These are phyloP conservation scores for Pelobates fuscus DNA, from an alignment of 2,113 vertebrate species.

Conservation along the genomic window DNA sequence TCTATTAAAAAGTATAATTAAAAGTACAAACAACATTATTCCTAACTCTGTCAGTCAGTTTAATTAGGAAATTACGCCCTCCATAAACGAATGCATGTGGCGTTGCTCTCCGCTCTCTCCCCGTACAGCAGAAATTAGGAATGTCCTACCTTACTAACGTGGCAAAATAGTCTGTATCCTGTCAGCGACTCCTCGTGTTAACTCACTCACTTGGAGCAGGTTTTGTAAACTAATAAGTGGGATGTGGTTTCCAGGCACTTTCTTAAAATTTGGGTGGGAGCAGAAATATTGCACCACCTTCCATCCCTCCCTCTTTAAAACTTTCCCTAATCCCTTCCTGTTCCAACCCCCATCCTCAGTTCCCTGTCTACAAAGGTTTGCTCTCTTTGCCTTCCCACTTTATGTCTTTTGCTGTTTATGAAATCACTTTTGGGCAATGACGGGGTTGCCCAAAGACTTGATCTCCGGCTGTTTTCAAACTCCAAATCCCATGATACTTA, in stretches of 20 bases:
- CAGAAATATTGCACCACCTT: neutral
- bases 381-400: no score
- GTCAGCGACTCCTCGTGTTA: neutral
- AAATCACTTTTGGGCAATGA: no score
- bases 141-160: slow-evolving; percentile 28
- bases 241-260: slow-evolving; percentile 2
- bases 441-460: no score
- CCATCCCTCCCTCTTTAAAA: slow-evolving; percentile 3
- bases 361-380: neutral
- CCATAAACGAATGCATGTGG: no score
- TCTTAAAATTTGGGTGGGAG: neutral
- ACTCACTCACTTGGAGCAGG: neutral
- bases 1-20: neutral
- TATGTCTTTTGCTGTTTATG: no score
- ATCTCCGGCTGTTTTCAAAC: no score
- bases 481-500: no score
- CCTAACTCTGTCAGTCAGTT: neutral
- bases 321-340: slow-evolving; percentile 1
- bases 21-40: neutral
- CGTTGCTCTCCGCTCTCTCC: no score
- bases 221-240: neutral
- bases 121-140: no score
- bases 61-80: no score
- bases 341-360: neutral
- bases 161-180: slow-evolving; percentile 7